A percentile compares a stretch with the other conserved stretches of the same genome.
phyloP scores from a whole-genome alignment of 2,888 invertebrate species.

The Rhingia campestris region DNA sequence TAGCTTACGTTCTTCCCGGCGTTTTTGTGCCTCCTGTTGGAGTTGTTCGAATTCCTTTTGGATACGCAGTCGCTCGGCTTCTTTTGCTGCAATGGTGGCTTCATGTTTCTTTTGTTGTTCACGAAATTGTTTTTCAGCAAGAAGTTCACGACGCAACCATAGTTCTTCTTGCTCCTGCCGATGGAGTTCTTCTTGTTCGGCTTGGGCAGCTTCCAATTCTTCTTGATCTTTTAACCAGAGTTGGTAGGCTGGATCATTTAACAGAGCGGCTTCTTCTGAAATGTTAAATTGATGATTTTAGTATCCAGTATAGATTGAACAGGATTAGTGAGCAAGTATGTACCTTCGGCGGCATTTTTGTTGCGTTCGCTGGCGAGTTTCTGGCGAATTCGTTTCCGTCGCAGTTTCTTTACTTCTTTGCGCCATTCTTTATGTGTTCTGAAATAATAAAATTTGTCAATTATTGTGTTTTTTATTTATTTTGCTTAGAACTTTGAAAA shows the following conservation, averaged over 20 bases:
- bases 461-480: not conserved
- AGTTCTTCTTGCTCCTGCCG: constrained; percentile 85
- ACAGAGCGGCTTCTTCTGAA: constrained; percentile 81
- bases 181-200: constrained; percentile 84
- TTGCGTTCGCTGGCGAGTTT: constrained; percentile 85
- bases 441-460: not conserved
- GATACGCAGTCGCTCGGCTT: constrained; percentile 85
- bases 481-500: constrained; percentile 6
- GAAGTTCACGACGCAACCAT: constrained; percentile 88
- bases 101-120: constrained; percentile 85
- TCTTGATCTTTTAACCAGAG: constrained; percentile 84
- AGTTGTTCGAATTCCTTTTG: constrained; percentile 88
- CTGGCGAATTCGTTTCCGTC: constrained; percentile 87
- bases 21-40: constrained; percentile 83
- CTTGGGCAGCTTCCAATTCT: constrained; percentile 84
- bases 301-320: no score
- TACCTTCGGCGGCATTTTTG: constrained; percentile 82
- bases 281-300: not conserved
- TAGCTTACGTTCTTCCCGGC: constrained; percentile 82
- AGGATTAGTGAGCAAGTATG: not conserved
- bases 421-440: constrained; percentile 86
- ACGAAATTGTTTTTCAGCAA: constrained; percentile 86
- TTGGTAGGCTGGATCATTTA: constrained; percentile 84
- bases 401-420: constrained; percentile 87
- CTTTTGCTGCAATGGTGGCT: constrained; percentile 84